Evolutionary conservation across 2,113 vertebrate genomes (phyloP), one percentile per base, ranked within the genome.

Genomic region (Solea solea): DNA sequence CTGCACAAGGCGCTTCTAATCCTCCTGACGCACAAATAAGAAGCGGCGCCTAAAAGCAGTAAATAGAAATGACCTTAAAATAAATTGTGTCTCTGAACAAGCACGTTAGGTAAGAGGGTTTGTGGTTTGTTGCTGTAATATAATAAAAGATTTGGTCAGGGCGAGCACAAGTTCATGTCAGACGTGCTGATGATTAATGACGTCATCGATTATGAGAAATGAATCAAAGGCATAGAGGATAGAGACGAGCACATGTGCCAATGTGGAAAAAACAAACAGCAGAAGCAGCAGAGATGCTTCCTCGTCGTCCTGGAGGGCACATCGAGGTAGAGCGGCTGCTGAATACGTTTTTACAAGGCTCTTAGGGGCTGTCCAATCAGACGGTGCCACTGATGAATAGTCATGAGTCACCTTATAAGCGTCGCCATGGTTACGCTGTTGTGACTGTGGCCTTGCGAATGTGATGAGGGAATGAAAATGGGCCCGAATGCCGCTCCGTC

Each of bases 381-480:
- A 70, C 78, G 0, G 72, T 55, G 8, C 82, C 83, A 73, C 53
- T 83, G 85, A 91, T 91, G 90, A 93, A 93, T 91, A 92, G 86
- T 92, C 86, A 91, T 90, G 87, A 92, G 85, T 91, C 89, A 92
- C 81, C 88, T 89, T 90, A 90, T 88, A 86, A 86, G 85, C 81
- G 53, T 93, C 78, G 58, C 90, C 91, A 91, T 92, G 89, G 91
- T 72, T 81, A 92, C 89, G 59, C 83, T 81, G 83, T 90, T 90
- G 91, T 86, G 83, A 86, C 84, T 83, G 77, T 76, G 83, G 82
- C 73, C 82, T 74, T 60, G 71, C 74, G 84, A 89, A 86, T 82
- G 79, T 78, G 84, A 84, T 81, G 83, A 86, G 86, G 79, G 81
- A 87, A 85, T 74, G 80, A 80, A 91, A 83, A 84, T 70, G 81